Evolutionary conservation across 2,888 invertebrate species (phyloP).

Genomic region (Platerodrilus igneus): DNA sequence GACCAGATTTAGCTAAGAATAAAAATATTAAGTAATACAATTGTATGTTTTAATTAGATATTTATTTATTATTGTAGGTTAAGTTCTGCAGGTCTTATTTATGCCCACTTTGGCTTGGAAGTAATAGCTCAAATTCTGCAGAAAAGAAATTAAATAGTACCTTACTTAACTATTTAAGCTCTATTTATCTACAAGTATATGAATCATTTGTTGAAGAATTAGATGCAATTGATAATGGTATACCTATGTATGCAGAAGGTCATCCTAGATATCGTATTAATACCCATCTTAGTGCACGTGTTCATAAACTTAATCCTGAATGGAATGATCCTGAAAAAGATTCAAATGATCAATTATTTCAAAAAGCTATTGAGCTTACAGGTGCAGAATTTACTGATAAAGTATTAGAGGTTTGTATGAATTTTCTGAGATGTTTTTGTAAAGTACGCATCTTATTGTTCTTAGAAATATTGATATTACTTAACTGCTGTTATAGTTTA

Average conservation of each 20-base stretch:
- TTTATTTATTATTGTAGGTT: slow-evolving; percentile 56
- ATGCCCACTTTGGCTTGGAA: slow-evolving; percentile 80
- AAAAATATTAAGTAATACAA: slow-evolving; percentile 55
- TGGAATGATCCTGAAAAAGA: slow-evolving; percentile 66
- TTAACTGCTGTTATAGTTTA: background rate
- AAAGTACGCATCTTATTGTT: background rate
- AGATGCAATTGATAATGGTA: slow-evolving; percentile 97
- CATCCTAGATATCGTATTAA: slow-evolving; percentile 72
- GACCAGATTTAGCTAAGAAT: slow-evolving; percentile 56
- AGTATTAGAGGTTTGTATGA: slow-evolving; percentile 53
- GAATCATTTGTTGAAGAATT: slow-evolving; percentile 85
- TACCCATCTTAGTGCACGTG: slow-evolving; percentile 72
- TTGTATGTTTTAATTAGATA: background rate
- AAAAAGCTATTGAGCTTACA: slow-evolving; percentile 71
- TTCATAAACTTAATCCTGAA: slow-evolving; percentile 72
- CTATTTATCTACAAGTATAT: slow-evolving; percentile 73
- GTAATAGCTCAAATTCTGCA: slow-evolving; percentile 61
- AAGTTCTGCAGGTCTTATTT: slow-evolving; percentile 93
- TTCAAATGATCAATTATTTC: slow-evolving; percentile 60
- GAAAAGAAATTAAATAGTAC: no score
- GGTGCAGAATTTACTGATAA: slow-evolving; percentile 74
- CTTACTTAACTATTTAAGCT: slow-evolving; percentile 51
- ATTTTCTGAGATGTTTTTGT: no score
- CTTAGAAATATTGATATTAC: background rate
- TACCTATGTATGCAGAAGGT: slow-evolving; percentile 67